Evolutionary conservation across 2,797 vertebrate genomes (phyloP).

Genomic region (Gephyroberyx darwinii): DNA sequence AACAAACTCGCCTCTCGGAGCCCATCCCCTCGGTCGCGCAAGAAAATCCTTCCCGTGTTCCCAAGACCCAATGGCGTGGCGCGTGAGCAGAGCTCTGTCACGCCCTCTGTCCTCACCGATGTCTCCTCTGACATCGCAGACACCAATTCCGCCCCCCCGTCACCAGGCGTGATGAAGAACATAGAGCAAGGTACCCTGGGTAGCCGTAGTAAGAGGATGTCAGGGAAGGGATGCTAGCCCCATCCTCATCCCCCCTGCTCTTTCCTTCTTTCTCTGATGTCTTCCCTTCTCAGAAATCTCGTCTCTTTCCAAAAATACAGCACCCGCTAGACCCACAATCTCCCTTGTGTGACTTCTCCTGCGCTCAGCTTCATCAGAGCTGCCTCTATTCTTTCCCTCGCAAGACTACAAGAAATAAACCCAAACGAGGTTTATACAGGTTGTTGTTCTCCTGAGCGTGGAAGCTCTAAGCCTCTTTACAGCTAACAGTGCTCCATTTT

Average conservation of each 20-base stretch:
- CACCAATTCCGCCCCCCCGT: conserved; percentile 64
- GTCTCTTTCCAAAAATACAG: conserved; percentile 1
- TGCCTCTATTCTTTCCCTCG: background rate
- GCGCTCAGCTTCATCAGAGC: conserved; percentile 36
- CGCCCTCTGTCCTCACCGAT: conserved; percentile 58
- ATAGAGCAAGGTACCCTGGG: conserved; percentile 80
- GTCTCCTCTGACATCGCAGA: conserved; percentile 65
- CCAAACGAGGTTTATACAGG: conserved; percentile 17
- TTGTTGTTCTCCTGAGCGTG: conserved; percentile 15
- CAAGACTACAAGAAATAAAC: background rate
- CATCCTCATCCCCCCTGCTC: conserved; percentile 37
- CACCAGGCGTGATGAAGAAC: conserved; percentile 69
- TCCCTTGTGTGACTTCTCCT: conserved; percentile 14
- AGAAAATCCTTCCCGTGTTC: conserved; percentile 74
- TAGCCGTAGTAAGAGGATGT: conserved; percentile 52
- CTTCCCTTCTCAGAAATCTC: conserved; percentile 37
- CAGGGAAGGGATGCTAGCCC: conserved; percentile 45
- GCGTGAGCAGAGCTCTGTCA: conserved; percentile 55
- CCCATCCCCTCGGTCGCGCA: conserved; percentile 64
- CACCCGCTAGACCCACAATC: background rate
- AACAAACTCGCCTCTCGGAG: conserved; percentile 70
- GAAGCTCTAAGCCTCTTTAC: conserved; percentile 18
- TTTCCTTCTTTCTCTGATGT: conserved; percentile 43
- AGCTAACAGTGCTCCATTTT: background rate
- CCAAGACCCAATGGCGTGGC: conserved; percentile 79